These are phyloP conservation scores for Sebastolobus alascanus DNA, from an alignment of 2,797 vertebrate species.

Conservation along the genomic window DNA sequence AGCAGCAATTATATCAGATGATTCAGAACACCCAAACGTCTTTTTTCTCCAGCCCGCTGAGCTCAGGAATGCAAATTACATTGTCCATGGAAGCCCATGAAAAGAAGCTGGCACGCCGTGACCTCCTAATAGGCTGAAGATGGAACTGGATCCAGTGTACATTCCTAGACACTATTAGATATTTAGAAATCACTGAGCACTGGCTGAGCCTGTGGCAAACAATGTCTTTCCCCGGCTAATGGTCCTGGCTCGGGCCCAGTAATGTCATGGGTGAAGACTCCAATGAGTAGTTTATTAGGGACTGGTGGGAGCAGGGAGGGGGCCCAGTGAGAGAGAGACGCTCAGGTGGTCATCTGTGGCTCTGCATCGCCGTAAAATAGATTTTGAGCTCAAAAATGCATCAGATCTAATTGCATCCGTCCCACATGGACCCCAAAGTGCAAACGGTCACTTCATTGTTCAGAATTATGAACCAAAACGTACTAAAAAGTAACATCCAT, in stretches of 20 bases:
- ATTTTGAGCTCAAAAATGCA: slow-evolving; percentile 33
- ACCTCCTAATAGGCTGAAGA: slow-evolving; percentile 77
- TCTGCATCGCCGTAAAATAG: slow-evolving; percentile 35
- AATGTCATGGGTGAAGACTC: slow-evolving; percentile 77
- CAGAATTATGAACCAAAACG: slow-evolving; percentile 9
- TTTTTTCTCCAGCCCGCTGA: slow-evolving; percentile 63
- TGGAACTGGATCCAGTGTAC: slow-evolving; percentile 77
- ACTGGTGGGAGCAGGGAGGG: slow-evolving; percentile 48
- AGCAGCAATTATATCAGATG: slow-evolving; percentile 75
- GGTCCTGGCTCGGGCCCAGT: slow-evolving; percentile 62
- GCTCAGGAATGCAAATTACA: slow-evolving; percentile 82
- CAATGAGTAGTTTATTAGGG: slow-evolving; percentile 71
- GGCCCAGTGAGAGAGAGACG: slow-evolving; percentile 56
- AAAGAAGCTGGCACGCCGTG: slow-evolving; percentile 79
- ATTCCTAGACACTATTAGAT: slow-evolving; percentile 79
- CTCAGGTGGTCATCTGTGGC: slow-evolving; percentile 64
- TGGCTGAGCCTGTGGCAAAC: slow-evolving; percentile 64
- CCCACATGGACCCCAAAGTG: background rate
- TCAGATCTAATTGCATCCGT: slow-evolving; percentile 39
- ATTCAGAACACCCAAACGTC: slow-evolving; percentile 70
- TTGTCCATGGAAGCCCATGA: slow-evolving; percentile 77
- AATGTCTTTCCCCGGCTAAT: slow-evolving; percentile 60
- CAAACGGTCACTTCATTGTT: slow-evolving; percentile 36
- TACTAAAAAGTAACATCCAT: background rate
- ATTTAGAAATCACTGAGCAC: slow-evolving; percentile 70